Percentiles rank a stretch among this genome's conserved stretches.
phyloP scores from a whole-genome alignment of 2,888 invertebrate species.

The Agrypnus murinus region DNA sequence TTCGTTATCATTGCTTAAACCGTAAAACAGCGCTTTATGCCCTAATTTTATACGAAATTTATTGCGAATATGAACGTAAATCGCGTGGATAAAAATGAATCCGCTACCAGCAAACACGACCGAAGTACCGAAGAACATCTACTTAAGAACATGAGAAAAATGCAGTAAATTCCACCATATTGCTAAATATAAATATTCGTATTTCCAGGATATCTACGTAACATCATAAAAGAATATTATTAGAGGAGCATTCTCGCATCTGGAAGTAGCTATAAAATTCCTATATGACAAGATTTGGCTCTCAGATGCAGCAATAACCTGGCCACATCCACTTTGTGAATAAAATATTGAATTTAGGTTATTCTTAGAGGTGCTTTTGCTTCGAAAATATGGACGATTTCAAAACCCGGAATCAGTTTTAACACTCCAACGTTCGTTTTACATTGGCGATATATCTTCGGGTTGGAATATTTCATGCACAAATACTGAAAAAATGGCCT shows the following conservation, averaged over 20 bases:
- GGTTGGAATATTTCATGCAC: slow-evolving; percentile 4
- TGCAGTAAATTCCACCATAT: slow-evolving; percentile 33
- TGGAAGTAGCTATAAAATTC: slow-evolving; percentile 37
- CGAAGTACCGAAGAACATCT: slow-evolving; percentile 23
- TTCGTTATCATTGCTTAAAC: slow-evolving; percentile 18
- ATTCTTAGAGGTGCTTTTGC: slow-evolving; percentile 17
- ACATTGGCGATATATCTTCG: slow-evolving; percentile 5
- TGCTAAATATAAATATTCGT: slow-evolving; percentile 37
- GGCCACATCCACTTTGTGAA: slow-evolving; percentile 38
- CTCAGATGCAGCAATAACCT: slow-evolving; percentile 40
- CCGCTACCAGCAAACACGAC: slow-evolving; percentile 9
- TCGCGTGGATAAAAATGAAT: slow-evolving; percentile 21
- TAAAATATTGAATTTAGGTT: slow-evolving; percentile 39
- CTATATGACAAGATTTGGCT: slow-evolving; percentile 42
- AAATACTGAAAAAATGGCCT: not conserved
- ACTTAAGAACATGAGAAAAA: slow-evolving; percentile 30
- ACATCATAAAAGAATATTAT: slow-evolving; percentile 37
- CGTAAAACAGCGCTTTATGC: slow-evolving; percentile 6
- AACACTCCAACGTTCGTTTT: slow-evolving; percentile 5
- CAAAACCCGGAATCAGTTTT: slow-evolving; percentile 24
- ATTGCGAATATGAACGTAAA: slow-evolving; percentile 28
- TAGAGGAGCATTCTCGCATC: slow-evolving; percentile 34
- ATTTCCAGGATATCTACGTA: slow-evolving; percentile 32
- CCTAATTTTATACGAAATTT: slow-evolving; percentile 24
- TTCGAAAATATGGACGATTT: slow-evolving; percentile 31